These are phyloP conservation scores for Lampropteryx suffumata DNA, from an alignment of 2,888 invertebrate genomes.

Conservation along the genomic window DNA sequence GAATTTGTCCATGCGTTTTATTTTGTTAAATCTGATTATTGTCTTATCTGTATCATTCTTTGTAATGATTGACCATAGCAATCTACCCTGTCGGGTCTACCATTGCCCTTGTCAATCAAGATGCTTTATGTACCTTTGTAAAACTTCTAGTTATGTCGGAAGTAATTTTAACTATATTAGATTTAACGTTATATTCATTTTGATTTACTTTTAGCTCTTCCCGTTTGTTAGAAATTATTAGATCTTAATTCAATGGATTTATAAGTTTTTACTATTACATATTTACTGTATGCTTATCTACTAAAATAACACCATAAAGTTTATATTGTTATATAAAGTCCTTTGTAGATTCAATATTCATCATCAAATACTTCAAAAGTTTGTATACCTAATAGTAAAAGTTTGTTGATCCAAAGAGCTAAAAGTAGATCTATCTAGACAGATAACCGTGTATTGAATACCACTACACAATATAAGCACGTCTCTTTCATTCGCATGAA, in stretches of 20 bases:
- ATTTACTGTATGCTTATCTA: background rate
- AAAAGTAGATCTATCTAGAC: constrained; percentile 2
- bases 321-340: too few species aligned
- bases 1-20: constrained; percentile 45
- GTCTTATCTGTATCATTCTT: constrained; percentile 22
- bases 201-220: constrained; percentile 32
- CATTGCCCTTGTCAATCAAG: constrained; percentile 48
- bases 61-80: constrained; percentile 62
- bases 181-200: constrained; percentile 8
- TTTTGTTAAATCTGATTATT: constrained; percentile 22
- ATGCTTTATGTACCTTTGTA: constrained; percentile 22
- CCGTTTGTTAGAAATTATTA: background rate
- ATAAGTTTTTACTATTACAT: background rate
- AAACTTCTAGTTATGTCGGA: constrained; percentile 32
- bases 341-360: too few species aligned
- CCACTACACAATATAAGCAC: background rate
- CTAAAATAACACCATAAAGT: background rate
- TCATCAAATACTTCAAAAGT: too few species aligned
- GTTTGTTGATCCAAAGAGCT: background rate
- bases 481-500: background rate
- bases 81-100: background rate
- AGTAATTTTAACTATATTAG: constrained; percentile 28
- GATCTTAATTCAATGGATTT: background rate
- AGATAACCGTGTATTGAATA: too few species aligned
- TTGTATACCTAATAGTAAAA: too few species aligned